Evolutionary conservation across 2,797 vertebrate genomes (phyloP).

Genomic region (Sebastolobus alascanus): DNA sequence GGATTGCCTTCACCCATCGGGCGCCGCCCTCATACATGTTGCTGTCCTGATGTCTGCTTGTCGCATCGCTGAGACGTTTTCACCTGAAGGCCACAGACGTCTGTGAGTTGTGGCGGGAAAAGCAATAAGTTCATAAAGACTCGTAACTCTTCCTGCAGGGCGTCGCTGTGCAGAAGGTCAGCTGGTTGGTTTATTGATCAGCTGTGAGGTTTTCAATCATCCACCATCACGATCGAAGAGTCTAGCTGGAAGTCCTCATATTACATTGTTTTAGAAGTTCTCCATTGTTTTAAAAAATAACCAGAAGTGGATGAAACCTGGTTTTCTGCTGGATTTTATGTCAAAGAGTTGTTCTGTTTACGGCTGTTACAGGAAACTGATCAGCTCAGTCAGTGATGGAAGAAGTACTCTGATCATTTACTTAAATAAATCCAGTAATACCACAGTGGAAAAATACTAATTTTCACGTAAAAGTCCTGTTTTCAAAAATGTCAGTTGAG

Average conservation of each 20-base stretch:
- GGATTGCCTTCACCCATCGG: constrained; percentile 46
- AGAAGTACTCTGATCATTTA: background rate
- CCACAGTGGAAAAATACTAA: background rate
- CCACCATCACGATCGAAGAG: background rate
- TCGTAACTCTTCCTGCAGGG: constrained; percentile 21
- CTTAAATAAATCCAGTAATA: background rate
- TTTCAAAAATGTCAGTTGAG: background rate
- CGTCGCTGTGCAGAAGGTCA: background rate
- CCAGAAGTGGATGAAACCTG: background rate
- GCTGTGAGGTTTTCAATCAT: constrained; percentile 15
- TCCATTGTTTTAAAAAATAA: background rate
- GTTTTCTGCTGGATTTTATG: no score
- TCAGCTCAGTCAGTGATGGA: background rate
- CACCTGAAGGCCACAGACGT: constrained; percentile 23
- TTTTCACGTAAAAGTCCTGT: background rate
- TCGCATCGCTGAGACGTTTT: constrained; percentile 20
- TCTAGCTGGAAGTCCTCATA: background rate
- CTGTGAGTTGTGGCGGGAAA: constrained; percentile 26
- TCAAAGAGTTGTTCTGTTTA: no score
- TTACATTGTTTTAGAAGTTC: background rate
- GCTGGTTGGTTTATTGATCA: background rate
- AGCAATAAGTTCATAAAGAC: constrained; percentile 15
- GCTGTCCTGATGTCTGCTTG: constrained; percentile 49
- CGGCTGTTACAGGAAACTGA: background rate
- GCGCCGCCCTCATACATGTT: constrained; percentile 38